Base-by-base conservation (phyloP, 35 echinoderm and acorn worm species). In the Apostichopus californicus region DNA sequence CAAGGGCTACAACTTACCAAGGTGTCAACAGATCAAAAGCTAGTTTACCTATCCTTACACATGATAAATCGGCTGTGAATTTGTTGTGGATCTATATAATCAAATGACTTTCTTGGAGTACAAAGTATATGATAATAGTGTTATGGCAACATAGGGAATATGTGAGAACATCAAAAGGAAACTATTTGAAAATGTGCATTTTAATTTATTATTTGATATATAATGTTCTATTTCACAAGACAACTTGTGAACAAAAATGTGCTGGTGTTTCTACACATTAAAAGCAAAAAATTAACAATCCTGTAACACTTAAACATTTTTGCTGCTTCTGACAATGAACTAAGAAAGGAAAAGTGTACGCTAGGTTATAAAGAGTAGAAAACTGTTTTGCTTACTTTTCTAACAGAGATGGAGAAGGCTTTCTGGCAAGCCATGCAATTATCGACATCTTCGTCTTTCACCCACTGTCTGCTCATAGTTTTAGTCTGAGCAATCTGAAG, bases 341-440 rank as follows among this genome's bases (percentile, higher is more conserved):
- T 46, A 46, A 46, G 34, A 46, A 46, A 46, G 34, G 34, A 46
- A 46, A 46, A 46, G 34, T 46, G 34, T 46, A 46, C 34, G 3
- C 34, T 46, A 46, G 34, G 34, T 46, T 46, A 46, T 4, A 46
- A 46, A 46, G 3, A 46, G 34, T 46, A 46, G 34, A 46, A 23
- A 20, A 20, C 23, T 54, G 78, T 12, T 24, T 88, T 11, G 18
- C 91, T 79, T 92, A 99, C 97, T 91, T 94, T 96, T 81, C 97
- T 93, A 20, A 96, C 79, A 57, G 97, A 77, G 11, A 99, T 80
- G 5, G 97, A 92, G 79, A 99, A 99, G 6, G 87, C 57, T 78
- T 99, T 99, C 17, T 93, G 71, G 34, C 97, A 99, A 1, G 87
- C 57, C 95, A 96, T 96, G 58, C 97, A 99, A 72, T 96, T 92